A percentile compares a stretch with the other conserved stretches of the same genome.
Conservation (phyloP, 2,797 vertebrate species). For the Orestias chungarensis region DNA sequence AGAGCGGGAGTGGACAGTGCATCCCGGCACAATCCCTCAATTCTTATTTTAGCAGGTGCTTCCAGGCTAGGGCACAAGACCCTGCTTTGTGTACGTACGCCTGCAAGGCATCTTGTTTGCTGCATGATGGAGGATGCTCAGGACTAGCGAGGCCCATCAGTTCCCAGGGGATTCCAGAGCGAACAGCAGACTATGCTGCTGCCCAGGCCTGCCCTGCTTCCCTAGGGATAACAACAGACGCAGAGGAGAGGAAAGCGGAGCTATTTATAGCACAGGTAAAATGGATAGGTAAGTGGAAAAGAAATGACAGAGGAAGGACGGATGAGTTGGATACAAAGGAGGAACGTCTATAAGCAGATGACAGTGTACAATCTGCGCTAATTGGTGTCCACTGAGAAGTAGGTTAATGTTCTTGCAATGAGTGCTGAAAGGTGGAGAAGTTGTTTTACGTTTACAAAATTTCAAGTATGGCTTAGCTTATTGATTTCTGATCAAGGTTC, state of each 20-base stretch:
- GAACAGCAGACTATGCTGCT: conserved; percentile 63
- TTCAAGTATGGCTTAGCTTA: conserved; percentile 45
- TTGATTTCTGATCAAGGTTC: conserved; percentile 65
- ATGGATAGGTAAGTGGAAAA: conserved; percentile 55
- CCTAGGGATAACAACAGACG: conserved; percentile 62
- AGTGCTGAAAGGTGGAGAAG: conserved; percentile 2
- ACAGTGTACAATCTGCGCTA: conserved; percentile 35
- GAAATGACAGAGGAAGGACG: conserved; percentile 9
- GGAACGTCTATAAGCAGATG: conserved; percentile 37
- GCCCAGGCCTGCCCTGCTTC: conserved; percentile 59
- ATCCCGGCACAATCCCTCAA: conserved; percentile 27
- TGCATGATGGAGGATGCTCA: conserved; percentile 70
- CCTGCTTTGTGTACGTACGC: conserved; percentile 37
- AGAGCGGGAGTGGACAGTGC: conserved; percentile 15
- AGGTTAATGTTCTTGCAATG: conserved; percentile 16
- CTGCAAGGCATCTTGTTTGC: conserved; percentile 58
- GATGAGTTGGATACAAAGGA: conserved; percentile 28
- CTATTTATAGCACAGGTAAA: conserved; percentile 75
- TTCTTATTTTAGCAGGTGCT: conserved; percentile 69
- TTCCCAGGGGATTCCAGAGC: conserved; percentile 56
- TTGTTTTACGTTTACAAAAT: conserved; percentile 17
- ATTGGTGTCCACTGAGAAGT: conserved; percentile 29
- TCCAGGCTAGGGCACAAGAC: conserved; percentile 32
- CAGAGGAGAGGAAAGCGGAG: conserved; percentile 40
- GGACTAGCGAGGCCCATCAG: conserved; percentile 54